Evolutionary conservation across 2,113 vertebrate genomes (phyloP), one percentile per base, ranked within the genome.

Genomic region (Tyrannus savana): DNA sequence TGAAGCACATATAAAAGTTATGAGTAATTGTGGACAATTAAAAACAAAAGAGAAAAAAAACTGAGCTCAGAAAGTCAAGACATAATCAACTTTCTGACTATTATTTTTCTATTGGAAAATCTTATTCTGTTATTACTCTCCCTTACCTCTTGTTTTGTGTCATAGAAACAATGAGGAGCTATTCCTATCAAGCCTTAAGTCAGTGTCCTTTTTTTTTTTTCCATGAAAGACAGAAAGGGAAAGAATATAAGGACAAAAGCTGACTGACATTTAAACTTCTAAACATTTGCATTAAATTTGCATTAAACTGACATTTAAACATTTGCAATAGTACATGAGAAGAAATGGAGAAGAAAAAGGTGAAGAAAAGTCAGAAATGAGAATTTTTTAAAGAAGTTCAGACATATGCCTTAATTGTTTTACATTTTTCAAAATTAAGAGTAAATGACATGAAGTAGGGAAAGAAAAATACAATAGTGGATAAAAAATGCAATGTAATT

Each of bases 231-330:
- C n/a, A 42, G 30, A 37, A 94, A 74, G 16, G 35, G 33, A 58
- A 80, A 90, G 33, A 69, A 56, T 42, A 58, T n/a, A 95, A 84
- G 63, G 87, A 81, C 82, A 90, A 87, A 94, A 88, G 42, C 13
- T 82, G 91, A 82, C 30, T 87, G 78, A 74, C 6, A 3, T 84
- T 87, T 90, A 84, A 87, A 83, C 68, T 30, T 37, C 35, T 37
- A 37, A 37, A 37, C 35, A 37, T 37, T 37, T 37, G 35, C 35
- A 37, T 37, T 37, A 37, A 37, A 37, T 37, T 37, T 37, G 35
- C 35, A 37, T 37, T 37, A 37, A 37, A 37, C 35, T 37, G 35
- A 37, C 35, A 37, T 37, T 37, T 37, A 37, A 37, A 16, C 79
- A 91, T 89, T 93, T 93, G 41, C 35, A 67, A 78, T 35, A 78